phyloP scores from a whole-genome alignment of 2,797 vertebrate genomes.

The Lithobates sylvaticus region DNA sequence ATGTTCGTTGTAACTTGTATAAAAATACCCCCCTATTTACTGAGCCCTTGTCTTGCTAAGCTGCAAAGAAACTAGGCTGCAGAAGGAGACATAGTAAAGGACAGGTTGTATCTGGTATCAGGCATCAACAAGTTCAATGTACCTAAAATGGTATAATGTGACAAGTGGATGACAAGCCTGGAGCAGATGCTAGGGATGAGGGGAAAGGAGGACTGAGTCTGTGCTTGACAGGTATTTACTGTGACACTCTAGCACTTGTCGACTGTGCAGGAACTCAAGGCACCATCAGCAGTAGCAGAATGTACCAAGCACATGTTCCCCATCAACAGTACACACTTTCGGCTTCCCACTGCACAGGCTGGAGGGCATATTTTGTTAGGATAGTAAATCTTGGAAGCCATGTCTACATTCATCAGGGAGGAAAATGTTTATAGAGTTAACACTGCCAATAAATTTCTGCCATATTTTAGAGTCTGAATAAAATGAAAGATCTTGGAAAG shows the following conservation, averaged over 20 bases:
- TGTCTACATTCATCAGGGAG: slow-evolving; percentile 21
- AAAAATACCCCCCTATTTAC: slow-evolving; percentile 2
- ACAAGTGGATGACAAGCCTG: slow-evolving; percentile 81
- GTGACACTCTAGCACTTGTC: slow-evolving; percentile 64
- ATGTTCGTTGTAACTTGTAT: slow-evolving; percentile 51
- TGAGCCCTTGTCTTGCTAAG: slow-evolving; percentile 53
- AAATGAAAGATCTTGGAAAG: neutral
- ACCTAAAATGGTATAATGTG: slow-evolving; percentile 87
- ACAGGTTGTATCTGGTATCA: slow-evolving; percentile 65
- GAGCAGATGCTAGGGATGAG: slow-evolving; percentile 82
- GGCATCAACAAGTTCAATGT: slow-evolving; percentile 67
- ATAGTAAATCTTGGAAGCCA: slow-evolving; percentile 50
- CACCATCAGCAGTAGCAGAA: slow-evolving; percentile 58
- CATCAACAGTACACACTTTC: slow-evolving; percentile 8
- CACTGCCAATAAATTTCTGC: slow-evolving; percentile 30
- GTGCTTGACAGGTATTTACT: slow-evolving; percentile 60
- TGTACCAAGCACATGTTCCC: slow-evolving; percentile 36
- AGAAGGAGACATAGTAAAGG: slow-evolving; percentile 59
- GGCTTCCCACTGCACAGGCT: neutral
- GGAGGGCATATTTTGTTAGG: slow-evolving; percentile 27
- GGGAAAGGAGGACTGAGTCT: slow-evolving; percentile 49
- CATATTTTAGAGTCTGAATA: slow-evolving; percentile 22
- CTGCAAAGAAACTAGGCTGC: slow-evolving; percentile 60
- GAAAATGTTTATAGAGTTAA: slow-evolving; percentile 55
- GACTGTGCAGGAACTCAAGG: slow-evolving; percentile 66